Base-by-base conservation (phyloP, 2,797 vertebrate species). In the Xenopus petersii region DNA sequence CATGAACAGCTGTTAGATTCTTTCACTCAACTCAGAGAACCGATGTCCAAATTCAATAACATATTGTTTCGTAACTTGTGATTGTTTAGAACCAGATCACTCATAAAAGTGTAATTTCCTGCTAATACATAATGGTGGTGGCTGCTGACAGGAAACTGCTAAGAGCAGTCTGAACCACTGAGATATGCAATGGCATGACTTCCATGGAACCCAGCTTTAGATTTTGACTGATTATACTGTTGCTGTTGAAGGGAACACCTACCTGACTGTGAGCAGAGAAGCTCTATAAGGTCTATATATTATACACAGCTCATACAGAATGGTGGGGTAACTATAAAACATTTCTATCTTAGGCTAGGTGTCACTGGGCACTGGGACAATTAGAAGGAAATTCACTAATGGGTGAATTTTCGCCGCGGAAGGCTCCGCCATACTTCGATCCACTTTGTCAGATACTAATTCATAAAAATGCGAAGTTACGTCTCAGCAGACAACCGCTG, bases 41-140 rank as follows among this genome's bases (percentile, higher is more conserved):
- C 89, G 87, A 83, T 84, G 87, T 92, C 88, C 87, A 87, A 91
- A 92, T 92, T 91, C 88, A 93, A 91, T 91, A 82, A 80, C 88
- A 91, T 91, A 96, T 96, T 97, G 95, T 97, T 96, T 84, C 92
- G 91, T 91, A 92, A 84, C 84, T 85, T 73, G 87, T 94, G 93
- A 96, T 95, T 95, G 94, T 94, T 95, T 94, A 93, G 94, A 94
- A 94, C 92, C 94, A 94, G 94, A 95, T 95, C 92, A 92, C 93
- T 89, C 82, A 88, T 90, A 91, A 56, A 94, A 93, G 92, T 94
- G 92, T 93, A 93, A 93, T 90, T 92, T 95, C 94, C 95, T 95
- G 94, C 92, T 88, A 89, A 91, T 93, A 91, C 90, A 89, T 87
- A 84, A 89, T 87, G 59, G 71, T 46, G 90, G 88, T 80, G 82